Evolutionary conservation across 2,113 vertebrate genomes (phyloP), one percentile per base, ranked within the genome.

Genomic region (Probosciger aterrimus): DNA sequence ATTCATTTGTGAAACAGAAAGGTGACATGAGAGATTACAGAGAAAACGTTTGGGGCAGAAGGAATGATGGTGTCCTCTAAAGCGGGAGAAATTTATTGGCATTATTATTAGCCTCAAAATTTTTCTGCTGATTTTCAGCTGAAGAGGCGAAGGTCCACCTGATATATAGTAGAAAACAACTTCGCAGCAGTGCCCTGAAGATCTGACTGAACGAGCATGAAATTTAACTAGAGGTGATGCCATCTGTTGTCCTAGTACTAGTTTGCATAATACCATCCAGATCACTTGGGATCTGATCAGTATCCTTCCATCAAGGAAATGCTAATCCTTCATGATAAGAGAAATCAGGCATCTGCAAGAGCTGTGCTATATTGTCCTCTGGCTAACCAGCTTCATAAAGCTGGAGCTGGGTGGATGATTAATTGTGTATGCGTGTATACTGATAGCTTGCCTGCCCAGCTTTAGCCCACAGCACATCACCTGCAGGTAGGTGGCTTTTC

Each of bases 181-280:
- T 71, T 88, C 39, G 18, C 10, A 75, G n/a, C 25, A 81, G 44
- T 47, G 81, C 25, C 70, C 18, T 53, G 33, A 70, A 75, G 15
- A 75, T 43, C 39, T 74, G n/a, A 84, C 68, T 74, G 64, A 84
- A 81, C 81, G 39, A 86, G 35, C 16, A 6, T 55, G 43, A 78
- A 84, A 79, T 91, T n/a, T 77, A 88, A 25, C 69, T 53, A 33
- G 64, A 91, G 55, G 11, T 68, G 67, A 31, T 91, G 35, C 73
- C 35, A 50, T 82, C 60, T 91, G 20, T 92, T 83, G 23, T 65
- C 39, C 41, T 50, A 23, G 3, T 95, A 43, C 78, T 23, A 0
- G 8, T 50, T 88, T 20, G 30, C 24, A 16, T 73, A 39, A 57
- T 70, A 47, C 30, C 27, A 43, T 50, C 8, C 12, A 52, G 63